phyloP scores from a whole-genome alignment of 2,113 vertebrate genomes.

The Dunckerocampus dactyliophorus region DNA sequence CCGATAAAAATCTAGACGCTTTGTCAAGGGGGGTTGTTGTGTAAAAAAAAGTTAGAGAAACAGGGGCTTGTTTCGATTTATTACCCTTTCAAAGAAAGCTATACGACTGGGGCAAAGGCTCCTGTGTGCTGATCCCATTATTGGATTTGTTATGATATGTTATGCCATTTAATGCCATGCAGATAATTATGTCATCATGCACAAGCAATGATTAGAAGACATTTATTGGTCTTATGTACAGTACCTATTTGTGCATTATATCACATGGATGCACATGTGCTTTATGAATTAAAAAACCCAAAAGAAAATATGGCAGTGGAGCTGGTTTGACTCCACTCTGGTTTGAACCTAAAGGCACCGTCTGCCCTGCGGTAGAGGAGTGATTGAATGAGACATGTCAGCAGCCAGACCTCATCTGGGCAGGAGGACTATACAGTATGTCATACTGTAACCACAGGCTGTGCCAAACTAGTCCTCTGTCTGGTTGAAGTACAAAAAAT shows the following conservation, averaged over 20 bases:
- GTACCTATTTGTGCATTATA: no score
- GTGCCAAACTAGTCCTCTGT: slow-evolving; percentile 15
- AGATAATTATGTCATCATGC: slow-evolving; percentile 63
- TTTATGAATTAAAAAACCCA: slow-evolving; percentile 55
- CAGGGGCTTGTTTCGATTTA: slow-evolving; percentile 68
- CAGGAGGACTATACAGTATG: slow-evolving; percentile 27
- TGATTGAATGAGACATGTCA: slow-evolving; percentile 7
- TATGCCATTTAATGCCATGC: slow-evolving; percentile 33
- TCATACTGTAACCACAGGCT: slow-evolving; percentile 40
- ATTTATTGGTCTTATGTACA: slow-evolving; percentile 2
- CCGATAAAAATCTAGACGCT: slow-evolving; percentile 69
- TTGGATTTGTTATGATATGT: slow-evolving; percentile 74
- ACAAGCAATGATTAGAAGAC: slow-evolving; percentile 56
- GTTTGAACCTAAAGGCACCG: slow-evolving; percentile 30
- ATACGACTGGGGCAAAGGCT: slow-evolving; percentile 63
- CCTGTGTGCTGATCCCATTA: slow-evolving; percentile 39
- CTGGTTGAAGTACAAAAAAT: slow-evolving; percentile 14
- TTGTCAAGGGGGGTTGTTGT: slow-evolving; percentile 39
- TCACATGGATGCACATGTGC: no score
- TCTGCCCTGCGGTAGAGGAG: slow-evolving; percentile 20
- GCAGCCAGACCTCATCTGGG: slow-evolving; percentile 19
- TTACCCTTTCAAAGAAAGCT: slow-evolving; percentile 69
- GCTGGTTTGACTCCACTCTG: slow-evolving; percentile 3
- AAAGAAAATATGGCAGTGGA: background rate
- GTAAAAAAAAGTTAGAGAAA: slow-evolving; percentile 25